Percentiles rank a stretch among this genome's conserved stretches.
Conservation (phyloP, 2,888 invertebrate genomes). For the Ceramica pisi region DNA sequence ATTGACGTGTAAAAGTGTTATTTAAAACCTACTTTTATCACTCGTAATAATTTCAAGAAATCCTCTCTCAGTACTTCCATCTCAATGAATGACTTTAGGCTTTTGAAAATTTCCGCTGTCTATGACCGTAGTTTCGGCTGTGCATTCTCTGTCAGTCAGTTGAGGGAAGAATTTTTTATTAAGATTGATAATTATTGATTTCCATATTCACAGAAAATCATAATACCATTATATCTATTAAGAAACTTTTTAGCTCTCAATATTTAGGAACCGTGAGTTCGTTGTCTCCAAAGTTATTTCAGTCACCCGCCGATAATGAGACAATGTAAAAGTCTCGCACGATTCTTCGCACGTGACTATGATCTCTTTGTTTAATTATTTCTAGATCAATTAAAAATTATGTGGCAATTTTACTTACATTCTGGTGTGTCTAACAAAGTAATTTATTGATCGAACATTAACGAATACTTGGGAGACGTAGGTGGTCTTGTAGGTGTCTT, state of each 20-base stretch:
- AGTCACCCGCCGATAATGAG: not conserved
- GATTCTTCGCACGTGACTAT: conserved; percentile 15
- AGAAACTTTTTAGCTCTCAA: not conserved
- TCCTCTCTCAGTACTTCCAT: too few species aligned
- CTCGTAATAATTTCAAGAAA: too few species aligned
- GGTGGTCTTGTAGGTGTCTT: not conserved
- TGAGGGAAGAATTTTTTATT: too few species aligned
- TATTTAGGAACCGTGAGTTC: not conserved
- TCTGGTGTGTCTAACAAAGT: not conserved
- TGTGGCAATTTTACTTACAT: conserved; percentile 27
- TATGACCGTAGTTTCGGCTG: too few species aligned
- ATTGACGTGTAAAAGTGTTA: too few species aligned
- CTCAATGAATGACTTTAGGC: too few species aligned
- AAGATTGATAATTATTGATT: too few species aligned
- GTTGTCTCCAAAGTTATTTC: conserved; percentile 17
- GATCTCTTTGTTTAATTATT: conserved; percentile 34
- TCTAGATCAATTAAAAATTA: conserved; percentile 26
- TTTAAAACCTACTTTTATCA: too few species aligned
- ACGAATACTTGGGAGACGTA: conserved; percentile 3
- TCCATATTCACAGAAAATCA: too few species aligned
- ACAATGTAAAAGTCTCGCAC: conserved; percentile 6
- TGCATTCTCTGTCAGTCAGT: too few species aligned
- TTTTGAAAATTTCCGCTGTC: too few species aligned
- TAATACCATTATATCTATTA: too few species aligned
- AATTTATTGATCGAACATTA: conserved; percentile 23